Conservation (phyloP, 2,113 vertebrate species). For the Anser cygnoides region DNA sequence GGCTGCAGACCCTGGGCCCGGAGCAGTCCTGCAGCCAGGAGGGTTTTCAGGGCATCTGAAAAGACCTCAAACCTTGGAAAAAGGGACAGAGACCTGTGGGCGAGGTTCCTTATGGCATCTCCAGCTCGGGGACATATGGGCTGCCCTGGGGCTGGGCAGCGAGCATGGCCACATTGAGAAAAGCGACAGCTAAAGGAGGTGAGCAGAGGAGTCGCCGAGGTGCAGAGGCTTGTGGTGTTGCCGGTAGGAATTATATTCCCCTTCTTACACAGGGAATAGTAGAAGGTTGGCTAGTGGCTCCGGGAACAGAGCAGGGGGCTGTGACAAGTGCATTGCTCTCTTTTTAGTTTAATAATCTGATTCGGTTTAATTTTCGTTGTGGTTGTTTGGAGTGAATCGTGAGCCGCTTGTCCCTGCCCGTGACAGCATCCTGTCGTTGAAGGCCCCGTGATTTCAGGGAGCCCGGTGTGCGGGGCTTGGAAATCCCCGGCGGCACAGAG, state of each 20-base stretch:
- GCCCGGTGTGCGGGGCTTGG: fast-evolving
- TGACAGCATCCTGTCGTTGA: not conserved
- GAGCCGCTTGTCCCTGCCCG: not conserved
- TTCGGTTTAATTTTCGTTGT: not conserved
- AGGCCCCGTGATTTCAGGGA: not conserved
- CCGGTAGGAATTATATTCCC: not conserved
- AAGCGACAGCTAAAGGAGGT: fast-evolving
- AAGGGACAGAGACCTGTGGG: not conserved
- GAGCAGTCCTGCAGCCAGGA: no score
- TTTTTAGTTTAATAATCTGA: not conserved
- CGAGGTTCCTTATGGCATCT: not conserved
- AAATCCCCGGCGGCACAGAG: not conserved
- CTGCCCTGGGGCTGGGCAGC: not conserved
- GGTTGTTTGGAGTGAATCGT: not conserved
- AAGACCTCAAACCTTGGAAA: not conserved
- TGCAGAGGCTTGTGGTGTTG: not conserved
- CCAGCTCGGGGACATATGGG: not conserved
- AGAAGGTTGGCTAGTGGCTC: not conserved
- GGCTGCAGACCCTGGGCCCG: no score
- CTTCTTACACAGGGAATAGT: not conserved
- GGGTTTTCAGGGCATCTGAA: not conserved
- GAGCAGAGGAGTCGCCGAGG: not conserved
- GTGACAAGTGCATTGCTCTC: not conserved
- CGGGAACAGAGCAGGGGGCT: not conserved
- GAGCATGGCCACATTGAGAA: fast-evolving